Conservation (phyloP, 2,888 invertebrate genomes). For the Polydrusus tereticollis region DNA sequence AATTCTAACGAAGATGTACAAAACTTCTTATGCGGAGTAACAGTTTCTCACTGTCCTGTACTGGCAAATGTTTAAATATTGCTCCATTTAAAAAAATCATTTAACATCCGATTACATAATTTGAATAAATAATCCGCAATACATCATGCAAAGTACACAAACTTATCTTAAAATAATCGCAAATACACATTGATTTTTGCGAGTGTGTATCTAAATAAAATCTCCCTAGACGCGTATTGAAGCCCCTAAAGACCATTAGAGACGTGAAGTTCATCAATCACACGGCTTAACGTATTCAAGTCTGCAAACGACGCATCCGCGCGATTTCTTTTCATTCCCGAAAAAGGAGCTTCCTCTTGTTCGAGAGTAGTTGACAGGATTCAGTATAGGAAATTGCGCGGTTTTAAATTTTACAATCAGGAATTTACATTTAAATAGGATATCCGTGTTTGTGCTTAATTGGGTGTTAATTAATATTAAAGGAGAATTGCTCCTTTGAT, state of each 20-base stretch:
- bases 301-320: conserved; percentile 44
- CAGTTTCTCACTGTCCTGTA: no score
- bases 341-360: conserved; percentile 32
- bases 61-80: no score
- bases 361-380: conserved; percentile 36
- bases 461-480: no score
- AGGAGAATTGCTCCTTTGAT: no score
- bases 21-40: no score
- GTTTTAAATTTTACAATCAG: not conserved
- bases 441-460: no score
- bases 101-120: no score
- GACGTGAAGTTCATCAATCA: conserved; percentile 43
- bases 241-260: conserved; percentile 34
- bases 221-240: conserved; percentile 29
- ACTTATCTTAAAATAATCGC: not conserved
- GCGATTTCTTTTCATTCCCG: conserved; percentile 36
- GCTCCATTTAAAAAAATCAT: no score
- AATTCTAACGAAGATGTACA: no score
- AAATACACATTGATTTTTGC: conserved; percentile 13
- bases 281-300: conserved; percentile 44
- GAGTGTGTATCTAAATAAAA: conserved; percentile 26
- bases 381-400: conserved; percentile 1
- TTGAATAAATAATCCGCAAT: no score
- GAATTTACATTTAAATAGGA: not conserved
- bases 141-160: not conserved